A percentile compares a stretch with the other conserved stretches of the same genome.
Evolutionary conservation across 2,113 vertebrate species (phyloP).

Genomic region (Misgurnus anguillicaudatus): DNA sequence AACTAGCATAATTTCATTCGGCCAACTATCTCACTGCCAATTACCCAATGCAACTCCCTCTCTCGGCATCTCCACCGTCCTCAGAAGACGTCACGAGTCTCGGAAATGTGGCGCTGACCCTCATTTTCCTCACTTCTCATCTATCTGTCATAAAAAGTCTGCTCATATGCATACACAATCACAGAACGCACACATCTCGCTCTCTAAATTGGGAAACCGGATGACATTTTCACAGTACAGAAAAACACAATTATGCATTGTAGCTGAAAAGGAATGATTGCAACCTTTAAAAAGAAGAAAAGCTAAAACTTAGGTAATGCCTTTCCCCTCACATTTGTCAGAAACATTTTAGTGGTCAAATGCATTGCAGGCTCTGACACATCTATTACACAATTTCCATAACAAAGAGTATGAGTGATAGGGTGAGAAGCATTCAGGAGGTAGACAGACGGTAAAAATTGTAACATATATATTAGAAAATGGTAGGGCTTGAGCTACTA

Average conservation of each 20-base stretch:
- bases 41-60: conserved; percentile 66
- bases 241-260: conserved; percentile 15
- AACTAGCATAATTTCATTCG: conserved; percentile 77
- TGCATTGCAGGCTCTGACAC: conserved; percentile 44
- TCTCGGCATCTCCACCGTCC: conserved; percentile 10
- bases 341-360: conserved; percentile 20
- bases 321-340: conserved; percentile 21
- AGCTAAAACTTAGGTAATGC: conserved; percentile 27
- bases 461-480: conserved; percentile 53
- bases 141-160: conserved; percentile 47
- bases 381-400: conserved; percentile 51
- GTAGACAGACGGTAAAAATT: conserved; percentile 50
- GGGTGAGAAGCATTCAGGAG: conserved; percentile 46
- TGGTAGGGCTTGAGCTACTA: conserved; percentile 53
- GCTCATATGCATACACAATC: conserved; percentile 12
- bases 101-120: conserved; percentile 61
- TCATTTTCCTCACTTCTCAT: conserved; percentile 49
- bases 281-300: background rate
- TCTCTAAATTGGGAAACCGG: conserved; percentile 21
- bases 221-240: background rate
- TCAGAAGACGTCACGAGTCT: conserved; percentile 55
- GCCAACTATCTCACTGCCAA: conserved; percentile 72
- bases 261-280: background rate
- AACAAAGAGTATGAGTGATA: conserved; percentile 36
- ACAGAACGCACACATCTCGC: conserved; percentile 7